These are phyloP conservation scores for Phaethornis superciliosus DNA, from an alignment of 2,113 vertebrate species.

Conservation along the genomic window DNA sequence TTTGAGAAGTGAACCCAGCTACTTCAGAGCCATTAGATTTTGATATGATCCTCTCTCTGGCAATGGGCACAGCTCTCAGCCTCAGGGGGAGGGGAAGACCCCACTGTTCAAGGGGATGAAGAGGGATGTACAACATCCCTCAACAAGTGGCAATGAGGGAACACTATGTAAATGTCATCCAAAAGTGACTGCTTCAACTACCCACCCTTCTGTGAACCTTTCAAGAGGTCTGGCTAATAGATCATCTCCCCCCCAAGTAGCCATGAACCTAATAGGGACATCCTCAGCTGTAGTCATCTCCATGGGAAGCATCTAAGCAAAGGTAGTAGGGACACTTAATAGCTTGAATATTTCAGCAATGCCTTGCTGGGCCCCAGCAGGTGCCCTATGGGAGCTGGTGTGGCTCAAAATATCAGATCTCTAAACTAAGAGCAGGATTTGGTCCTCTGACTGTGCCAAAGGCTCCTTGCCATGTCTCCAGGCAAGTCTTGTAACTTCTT, in stretches of 20 bases:
- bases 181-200: fast-evolving
- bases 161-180: not conserved
- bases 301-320: not conserved
- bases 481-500: not conserved
- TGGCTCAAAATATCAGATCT: not conserved
- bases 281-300: not conserved
- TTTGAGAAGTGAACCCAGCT: not conserved
- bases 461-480: not conserved
- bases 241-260: not conserved
- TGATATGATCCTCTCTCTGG: not conserved
- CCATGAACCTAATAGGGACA: not conserved
- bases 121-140: not conserved
- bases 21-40: not conserved
- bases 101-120: not conserved
- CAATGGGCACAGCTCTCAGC: not conserved
- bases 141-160: not conserved
- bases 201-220: too few species aligned
- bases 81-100: not conserved
- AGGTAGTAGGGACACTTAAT: not conserved
- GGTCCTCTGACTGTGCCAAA: not conserved
- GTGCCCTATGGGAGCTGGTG: not conserved
- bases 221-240: not conserved
- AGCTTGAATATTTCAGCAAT: not conserved
- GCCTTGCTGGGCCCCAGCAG: not conserved
- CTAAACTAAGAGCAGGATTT: not conserved